phyloP scores from a whole-genome alignment of 2,888 invertebrate genomes.

The Seladonia tumulorum region DNA sequence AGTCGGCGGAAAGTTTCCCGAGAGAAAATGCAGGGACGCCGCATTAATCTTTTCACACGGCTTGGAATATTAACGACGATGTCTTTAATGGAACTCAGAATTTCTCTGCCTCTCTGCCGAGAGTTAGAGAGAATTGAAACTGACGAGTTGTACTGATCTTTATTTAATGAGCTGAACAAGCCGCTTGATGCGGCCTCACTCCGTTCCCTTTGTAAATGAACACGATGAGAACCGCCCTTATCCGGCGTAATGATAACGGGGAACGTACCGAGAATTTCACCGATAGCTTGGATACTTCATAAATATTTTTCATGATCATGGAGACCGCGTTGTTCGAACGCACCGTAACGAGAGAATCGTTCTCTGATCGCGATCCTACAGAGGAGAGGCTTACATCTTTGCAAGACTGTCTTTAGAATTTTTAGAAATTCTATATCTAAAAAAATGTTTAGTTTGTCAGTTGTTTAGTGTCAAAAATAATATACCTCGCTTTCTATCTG shows the following conservation, averaged over 20 bases:
- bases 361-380: background rate
- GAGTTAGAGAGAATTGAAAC: slow-evolving; percentile 45
- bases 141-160: slow-evolving; percentile 49
- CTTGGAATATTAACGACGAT: slow-evolving; percentile 56
- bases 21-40: slow-evolving; percentile 23
- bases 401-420: background rate
- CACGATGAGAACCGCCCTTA: background rate
- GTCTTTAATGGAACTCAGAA: slow-evolving; percentile 49
- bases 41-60: slow-evolving; percentile 57
- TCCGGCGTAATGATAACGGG: slow-evolving; percentile 4
- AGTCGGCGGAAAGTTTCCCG: slow-evolving; percentile 40
- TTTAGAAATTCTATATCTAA: too few species aligned
- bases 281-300: background rate
- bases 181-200: slow-evolving; percentile 24
- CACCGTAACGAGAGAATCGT: background rate
- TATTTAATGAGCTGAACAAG: slow-evolving; percentile 51
- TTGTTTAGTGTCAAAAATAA: background rate
- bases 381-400: background rate
- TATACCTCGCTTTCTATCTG: background rate
- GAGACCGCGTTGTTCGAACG: too few species aligned
- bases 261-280: slow-evolving; percentile 12
- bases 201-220: slow-evolving; percentile 30
- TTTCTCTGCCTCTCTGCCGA: slow-evolving; percentile 13
- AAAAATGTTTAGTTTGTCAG: too few species aligned
- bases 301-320: background rate